phyloP scores from a whole-genome alignment of 2,888 invertebrate species.

The Drosophila mimica region DNA sequence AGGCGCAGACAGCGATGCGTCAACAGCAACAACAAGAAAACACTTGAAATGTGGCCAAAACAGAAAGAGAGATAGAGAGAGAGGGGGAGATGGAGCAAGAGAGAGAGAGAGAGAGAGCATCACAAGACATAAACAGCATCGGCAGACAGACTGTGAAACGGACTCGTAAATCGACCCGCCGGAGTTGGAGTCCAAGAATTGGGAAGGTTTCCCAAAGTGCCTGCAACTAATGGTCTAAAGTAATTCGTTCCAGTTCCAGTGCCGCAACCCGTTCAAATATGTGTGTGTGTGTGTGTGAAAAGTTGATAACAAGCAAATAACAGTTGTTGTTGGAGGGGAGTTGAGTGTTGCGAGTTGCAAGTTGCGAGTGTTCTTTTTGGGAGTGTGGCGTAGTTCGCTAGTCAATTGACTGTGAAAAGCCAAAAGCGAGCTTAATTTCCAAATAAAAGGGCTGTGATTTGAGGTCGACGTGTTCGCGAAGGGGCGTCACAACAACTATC shows the following conservation, averaged over 20 bases:
- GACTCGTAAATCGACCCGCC: slow-evolving; percentile 5
- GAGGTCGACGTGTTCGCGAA: slow-evolving; percentile 17
- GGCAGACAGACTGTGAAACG: slow-evolving; percentile 18
- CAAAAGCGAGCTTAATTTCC: slow-evolving; percentile 74
- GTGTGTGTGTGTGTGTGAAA: slow-evolving; percentile 35
- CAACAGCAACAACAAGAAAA: slow-evolving; percentile 45
- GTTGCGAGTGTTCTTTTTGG: background rate
- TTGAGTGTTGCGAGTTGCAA: background rate
- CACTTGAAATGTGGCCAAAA: slow-evolving; percentile 39
- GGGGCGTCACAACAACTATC: slow-evolving; percentile 65
- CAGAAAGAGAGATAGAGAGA: background rate
- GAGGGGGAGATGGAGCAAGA: background rate
- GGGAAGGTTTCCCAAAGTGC: slow-evolving; percentile 29
- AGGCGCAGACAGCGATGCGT: slow-evolving; percentile 62
- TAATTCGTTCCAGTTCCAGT: slow-evolving; percentile 50
- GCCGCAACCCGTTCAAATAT: slow-evolving; percentile 27
- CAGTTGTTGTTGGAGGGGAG: slow-evolving; percentile 22
- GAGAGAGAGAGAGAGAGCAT: background rate
- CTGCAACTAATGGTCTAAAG: slow-evolving; percentile 67
- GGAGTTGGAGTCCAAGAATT: slow-evolving; percentile 3
- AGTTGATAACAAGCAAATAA: slow-evolving; percentile 68
- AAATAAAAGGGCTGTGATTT: slow-evolving; percentile 75
- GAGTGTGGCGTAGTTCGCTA: slow-evolving; percentile 26
- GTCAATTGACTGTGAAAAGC: slow-evolving; percentile 79
- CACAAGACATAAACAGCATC: slow-evolving; percentile 21